Evolutionary conservation across 2,113 vertebrate genomes (phyloP).

Genomic region (Recurvirostra avosetta): DNA sequence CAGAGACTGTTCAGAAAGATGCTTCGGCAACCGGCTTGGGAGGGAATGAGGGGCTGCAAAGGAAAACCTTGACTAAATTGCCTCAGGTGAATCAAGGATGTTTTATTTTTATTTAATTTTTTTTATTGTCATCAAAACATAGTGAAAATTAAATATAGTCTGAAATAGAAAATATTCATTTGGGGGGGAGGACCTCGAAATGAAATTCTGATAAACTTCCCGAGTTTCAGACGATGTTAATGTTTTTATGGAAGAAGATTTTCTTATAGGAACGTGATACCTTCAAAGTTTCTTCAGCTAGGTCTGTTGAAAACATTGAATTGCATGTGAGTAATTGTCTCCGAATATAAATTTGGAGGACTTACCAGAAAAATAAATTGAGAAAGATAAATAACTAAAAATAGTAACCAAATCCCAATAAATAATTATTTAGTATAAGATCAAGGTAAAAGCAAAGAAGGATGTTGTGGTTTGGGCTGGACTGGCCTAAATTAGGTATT

Average conservation of each 20-base stretch:
- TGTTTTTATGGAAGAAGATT: neutral
- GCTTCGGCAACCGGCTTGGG: neutral
- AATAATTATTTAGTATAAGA: neutral
- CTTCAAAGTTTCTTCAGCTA: neutral
- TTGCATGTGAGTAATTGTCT: neutral
- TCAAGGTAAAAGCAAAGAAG: neutral
- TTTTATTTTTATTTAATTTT: neutral
- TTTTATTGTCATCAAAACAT: neutral
- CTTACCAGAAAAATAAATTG: slow-evolving; percentile 3
- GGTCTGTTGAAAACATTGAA: neutral
- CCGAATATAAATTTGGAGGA: neutral
- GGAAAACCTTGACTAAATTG: neutral
- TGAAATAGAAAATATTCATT: neutral
- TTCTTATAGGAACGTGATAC: neutral
- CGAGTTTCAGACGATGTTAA: neutral
- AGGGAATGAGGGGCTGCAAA: neutral
- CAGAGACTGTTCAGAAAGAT: neutral
- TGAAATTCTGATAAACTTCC: neutral
- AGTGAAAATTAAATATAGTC: neutral
- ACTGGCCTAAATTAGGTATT: neutral
- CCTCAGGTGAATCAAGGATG: neutral
- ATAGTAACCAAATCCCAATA: neutral
- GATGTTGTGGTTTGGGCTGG: neutral
- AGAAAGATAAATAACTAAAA: slow-evolving; percentile 5
- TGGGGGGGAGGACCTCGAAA: neutral